Percentiles rank a stretch among this genome's conserved stretches.
These are phyloP conservation scores for Cerastis rubricosa DNA, from an alignment of 2,888 invertebrate species.

Conservation along the genomic window DNA sequence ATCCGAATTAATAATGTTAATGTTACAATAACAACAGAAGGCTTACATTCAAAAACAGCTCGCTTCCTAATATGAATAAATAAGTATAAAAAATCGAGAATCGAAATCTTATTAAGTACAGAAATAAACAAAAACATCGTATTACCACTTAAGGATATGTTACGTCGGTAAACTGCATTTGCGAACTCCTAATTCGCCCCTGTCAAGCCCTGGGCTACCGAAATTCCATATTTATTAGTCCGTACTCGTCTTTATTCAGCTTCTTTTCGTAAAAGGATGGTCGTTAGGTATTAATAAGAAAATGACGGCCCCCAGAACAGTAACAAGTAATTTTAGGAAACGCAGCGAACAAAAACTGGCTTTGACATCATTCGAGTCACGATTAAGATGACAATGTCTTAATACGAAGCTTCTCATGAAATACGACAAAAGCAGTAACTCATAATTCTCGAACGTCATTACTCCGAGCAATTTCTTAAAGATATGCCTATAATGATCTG, in stretches of 20 bases:
- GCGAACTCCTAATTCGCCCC: slow-evolving; percentile 73
- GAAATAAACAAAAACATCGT: slow-evolving; percentile 56
- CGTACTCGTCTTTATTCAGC: slow-evolving; percentile 76
- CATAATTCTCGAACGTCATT: slow-evolving; percentile 84
- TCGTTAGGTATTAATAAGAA: slow-evolving; percentile 65
- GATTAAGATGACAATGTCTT: slow-evolving; percentile 75
- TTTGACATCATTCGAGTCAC: slow-evolving; percentile 66
- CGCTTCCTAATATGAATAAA: neutral
- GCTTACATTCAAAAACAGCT: neutral
- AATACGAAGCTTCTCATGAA: slow-evolving; percentile 76
- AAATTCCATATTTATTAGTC: slow-evolving; percentile 81
- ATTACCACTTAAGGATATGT: slow-evolving; percentile 55
- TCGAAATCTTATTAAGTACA: slow-evolving; percentile 42
- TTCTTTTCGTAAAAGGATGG: slow-evolving; percentile 64
- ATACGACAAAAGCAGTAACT: slow-evolving; percentile 77
- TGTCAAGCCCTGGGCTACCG: slow-evolving; percentile 84
- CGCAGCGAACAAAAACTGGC: slow-evolving; percentile 58
- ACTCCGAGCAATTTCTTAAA: slow-evolving; percentile 84
- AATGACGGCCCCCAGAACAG: slow-evolving; percentile 57
- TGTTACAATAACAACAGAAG: neutral
- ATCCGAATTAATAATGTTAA: neutral
- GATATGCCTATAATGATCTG: slow-evolving; percentile 84
- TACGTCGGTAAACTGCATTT: slow-evolving; percentile 61
- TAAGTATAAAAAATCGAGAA: slow-evolving; percentile 22
- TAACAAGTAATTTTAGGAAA: slow-evolving; percentile 63